These are phyloP conservation scores for Agelastica alni DNA, from an alignment of 2,888 invertebrate genomes.

Conservation along the genomic window DNA sequence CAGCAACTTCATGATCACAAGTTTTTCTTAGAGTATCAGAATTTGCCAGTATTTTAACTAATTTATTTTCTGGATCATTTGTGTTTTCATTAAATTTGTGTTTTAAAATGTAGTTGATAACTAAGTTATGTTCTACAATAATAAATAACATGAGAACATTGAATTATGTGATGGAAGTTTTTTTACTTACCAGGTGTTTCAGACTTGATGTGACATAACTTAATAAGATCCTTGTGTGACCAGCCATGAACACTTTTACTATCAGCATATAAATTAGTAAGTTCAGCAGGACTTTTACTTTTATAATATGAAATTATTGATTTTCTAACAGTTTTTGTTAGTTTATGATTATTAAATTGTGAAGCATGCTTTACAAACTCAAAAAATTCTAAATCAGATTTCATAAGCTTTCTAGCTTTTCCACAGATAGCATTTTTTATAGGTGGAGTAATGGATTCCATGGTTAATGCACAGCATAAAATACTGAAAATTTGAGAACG, in stretches of 20 bases:
- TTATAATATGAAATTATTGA: slow-evolving; percentile 69
- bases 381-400: slow-evolving; percentile 61
- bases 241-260: slow-evolving; percentile 69
- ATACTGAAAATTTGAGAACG: slow-evolving; percentile 43
- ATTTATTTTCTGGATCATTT: slow-evolving; percentile 48
- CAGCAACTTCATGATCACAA: slow-evolving; percentile 59
- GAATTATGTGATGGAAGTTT: neutral
- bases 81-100: slow-evolving; percentile 59
- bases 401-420: slow-evolving; percentile 59
- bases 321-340: slow-evolving; percentile 59
- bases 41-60: slow-evolving; percentile 58
- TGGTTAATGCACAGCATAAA: slow-evolving; percentile 36
- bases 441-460: slow-evolving; percentile 24
- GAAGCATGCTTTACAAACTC: slow-evolving; percentile 48
- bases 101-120: slow-evolving; percentile 59
- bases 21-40: slow-evolving; percentile 58
- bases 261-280: slow-evolving; percentile 68
- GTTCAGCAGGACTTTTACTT: slow-evolving; percentile 62
- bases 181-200: slow-evolving; percentile 59
- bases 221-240: slow-evolving; percentile 73
- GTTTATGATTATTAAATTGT: slow-evolving; percentile 28
- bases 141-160: neutral
- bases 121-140: slow-evolving; percentile 44
- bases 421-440: slow-evolving; percentile 35
- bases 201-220: slow-evolving; percentile 65